Evolutionary conservation across 2,797 vertebrate species (phyloP).

Genomic region (Coendou prehensilis): DNA sequence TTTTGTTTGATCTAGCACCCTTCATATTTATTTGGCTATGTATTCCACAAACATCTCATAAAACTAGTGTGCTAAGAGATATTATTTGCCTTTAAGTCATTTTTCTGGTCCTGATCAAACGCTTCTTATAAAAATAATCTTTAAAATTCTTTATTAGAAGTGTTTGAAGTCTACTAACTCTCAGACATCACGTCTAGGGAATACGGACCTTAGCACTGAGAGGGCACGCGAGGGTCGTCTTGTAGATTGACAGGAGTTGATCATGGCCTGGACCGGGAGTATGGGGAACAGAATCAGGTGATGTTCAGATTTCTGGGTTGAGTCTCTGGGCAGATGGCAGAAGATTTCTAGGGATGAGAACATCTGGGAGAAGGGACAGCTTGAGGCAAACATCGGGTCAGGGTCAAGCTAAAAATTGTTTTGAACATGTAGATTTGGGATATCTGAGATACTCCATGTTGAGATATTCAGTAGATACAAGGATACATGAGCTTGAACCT

Average conservation of each 20-base stretch:
- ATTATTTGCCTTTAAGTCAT: constrained; percentile 7
- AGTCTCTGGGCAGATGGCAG: too few species aligned
- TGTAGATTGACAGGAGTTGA: not conserved
- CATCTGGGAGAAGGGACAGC: not conserved
- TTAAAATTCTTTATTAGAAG: not conserved
- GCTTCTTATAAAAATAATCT: constrained; percentile 39
- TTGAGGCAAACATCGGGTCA: not conserved
- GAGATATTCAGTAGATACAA: not conserved
- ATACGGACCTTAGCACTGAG: not conserved
- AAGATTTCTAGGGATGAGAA: not conserved
- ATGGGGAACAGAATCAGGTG: not conserved
- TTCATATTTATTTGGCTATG: not conserved
- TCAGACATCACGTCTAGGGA: not conserved
- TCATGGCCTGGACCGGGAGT: not conserved
- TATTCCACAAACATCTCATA: not conserved
- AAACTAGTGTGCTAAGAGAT: not conserved
- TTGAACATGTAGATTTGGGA: not conserved
- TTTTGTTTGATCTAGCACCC: constrained; percentile 11
- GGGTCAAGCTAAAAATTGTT: not conserved
- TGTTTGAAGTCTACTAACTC: not conserved
- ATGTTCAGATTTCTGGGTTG: not conserved
- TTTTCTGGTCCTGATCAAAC: constrained; percentile 33
- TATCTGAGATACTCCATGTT: not conserved
- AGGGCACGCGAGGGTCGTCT: not conserved
- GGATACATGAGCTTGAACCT: not conserved